Percentiles rank a stretch among this genome's conserved stretches.
Evolutionary conservation across 2,113 vertebrate species (phyloP).

Genomic region (Campylomormyrus tamandua): DNA sequence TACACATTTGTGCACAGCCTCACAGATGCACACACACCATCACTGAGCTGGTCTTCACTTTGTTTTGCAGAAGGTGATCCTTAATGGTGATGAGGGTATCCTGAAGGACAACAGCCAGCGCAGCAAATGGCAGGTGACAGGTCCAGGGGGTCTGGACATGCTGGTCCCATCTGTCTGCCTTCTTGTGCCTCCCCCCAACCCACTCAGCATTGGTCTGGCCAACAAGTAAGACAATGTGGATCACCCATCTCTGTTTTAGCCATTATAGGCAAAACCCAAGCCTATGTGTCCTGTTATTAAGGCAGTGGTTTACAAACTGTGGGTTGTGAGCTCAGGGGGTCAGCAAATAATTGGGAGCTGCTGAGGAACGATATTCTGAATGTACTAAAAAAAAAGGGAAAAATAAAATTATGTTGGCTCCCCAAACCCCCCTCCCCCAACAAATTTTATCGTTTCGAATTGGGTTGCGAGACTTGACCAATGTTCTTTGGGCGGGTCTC

Average conservation of each 20-base stretch:
- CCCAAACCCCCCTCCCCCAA: too few relatives aligned
- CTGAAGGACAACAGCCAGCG: conserved; percentile 86
- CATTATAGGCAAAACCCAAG: neutral
- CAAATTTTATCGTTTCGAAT: too few relatives aligned
- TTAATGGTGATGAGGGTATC: conserved; percentile 81
- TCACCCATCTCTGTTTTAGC: neutral
- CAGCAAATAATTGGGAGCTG: too few relatives aligned
- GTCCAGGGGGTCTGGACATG: conserved; percentile 94
- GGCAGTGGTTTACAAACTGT: neutral
- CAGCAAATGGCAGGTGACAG: conserved; percentile 88
- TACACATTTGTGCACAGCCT: neutral
- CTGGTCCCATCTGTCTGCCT: conserved; percentile 84
- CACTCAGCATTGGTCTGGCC: conserved; percentile 73
- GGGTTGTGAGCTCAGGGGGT: too few relatives aligned
- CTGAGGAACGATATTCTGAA: neutral
- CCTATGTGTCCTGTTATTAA: neutral
- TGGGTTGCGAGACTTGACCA: too few relatives aligned
- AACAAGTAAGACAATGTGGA: conserved; percentile 67
- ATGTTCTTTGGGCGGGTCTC: too few relatives aligned
- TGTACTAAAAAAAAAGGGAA: neutral
- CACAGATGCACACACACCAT: neutral
- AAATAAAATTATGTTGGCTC: neutral
- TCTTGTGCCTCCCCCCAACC: conserved; percentile 83
- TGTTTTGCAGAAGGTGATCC: conserved; percentile 72
- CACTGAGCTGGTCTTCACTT: neutral